phyloP scores from a whole-genome alignment of 2,113 vertebrate species.

The Callaeas wilsoni region DNA sequence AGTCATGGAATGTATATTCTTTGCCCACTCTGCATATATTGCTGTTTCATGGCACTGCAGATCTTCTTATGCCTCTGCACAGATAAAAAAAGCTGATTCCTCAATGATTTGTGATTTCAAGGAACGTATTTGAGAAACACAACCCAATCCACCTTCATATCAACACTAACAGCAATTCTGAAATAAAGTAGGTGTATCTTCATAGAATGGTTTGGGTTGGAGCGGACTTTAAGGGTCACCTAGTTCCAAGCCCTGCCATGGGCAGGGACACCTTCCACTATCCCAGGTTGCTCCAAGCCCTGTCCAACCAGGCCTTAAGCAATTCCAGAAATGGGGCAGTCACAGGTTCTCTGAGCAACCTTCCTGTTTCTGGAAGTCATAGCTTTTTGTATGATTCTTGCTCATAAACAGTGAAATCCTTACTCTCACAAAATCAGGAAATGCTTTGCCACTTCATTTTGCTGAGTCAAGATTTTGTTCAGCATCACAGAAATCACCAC shows the following conservation, averaged over 20 bases:
- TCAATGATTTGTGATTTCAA: neutral
- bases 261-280: neutral
- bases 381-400: neutral
- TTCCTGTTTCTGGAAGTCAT: neutral
- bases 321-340: neutral
- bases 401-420: neutral
- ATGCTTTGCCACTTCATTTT: neutral
- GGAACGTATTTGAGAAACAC: neutral
- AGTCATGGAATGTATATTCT: neutral
- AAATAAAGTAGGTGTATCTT: neutral
- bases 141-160: neutral
- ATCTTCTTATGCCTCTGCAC: neutral
- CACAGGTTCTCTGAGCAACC: neutral
- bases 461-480: neutral
- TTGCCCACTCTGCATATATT: neutral
- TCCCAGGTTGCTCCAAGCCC: neutral
- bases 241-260: fast-evolving
- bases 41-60: neutral
- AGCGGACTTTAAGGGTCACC: neutral
- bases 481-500: neutral
- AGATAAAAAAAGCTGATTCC: neutral
- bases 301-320: neutral
- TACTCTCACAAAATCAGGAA: neutral
- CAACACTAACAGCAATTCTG: neutral
- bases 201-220: neutral